Percentiles rank a stretch among this genome's conserved stretches.
Evolutionary conservation across 1,140 invertebrate species (phyloP).

Genomic region (Drosophila repletoides): DNA sequence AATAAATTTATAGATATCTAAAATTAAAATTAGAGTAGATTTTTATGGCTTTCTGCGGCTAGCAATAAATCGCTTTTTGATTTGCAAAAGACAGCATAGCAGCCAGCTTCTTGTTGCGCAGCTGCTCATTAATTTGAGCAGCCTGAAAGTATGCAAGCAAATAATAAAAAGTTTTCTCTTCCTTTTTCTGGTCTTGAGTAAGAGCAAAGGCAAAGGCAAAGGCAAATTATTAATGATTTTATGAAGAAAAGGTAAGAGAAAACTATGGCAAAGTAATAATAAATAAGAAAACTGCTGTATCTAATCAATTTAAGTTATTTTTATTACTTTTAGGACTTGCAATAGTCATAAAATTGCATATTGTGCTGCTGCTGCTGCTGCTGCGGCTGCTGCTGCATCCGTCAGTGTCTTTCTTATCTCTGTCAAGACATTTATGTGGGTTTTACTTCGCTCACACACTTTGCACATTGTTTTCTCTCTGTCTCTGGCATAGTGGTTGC

Average conservation of each 20-base stretch:
- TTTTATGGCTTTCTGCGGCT: background rate
- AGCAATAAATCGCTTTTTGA: background rate
- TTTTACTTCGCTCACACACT: constrained; percentile 65
- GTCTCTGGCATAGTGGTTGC: constrained; percentile 6
- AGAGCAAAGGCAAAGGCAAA: no score
- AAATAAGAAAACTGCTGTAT: no score
- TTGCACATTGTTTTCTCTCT: constrained; percentile 40
- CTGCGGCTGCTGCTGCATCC: constrained; percentile 17
- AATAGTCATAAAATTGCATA: no score
- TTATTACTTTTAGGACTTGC: no score
- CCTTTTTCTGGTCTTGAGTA: no score
- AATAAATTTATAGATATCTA: no score
- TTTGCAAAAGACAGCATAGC: background rate
- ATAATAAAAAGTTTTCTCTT: no score
- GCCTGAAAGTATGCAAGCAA: constrained; percentile 19
- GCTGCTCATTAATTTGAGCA: background rate
- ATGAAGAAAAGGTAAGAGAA: no score
- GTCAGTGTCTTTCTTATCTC: constrained; percentile 36
- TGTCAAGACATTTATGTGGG: constrained; percentile 60
- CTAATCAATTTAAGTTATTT: no score
- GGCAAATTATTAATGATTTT: no score
- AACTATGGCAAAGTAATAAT: no score
- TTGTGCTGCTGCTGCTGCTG: no score
- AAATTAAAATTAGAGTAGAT: background rate
- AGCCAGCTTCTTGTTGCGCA: background rate